phyloP scores from a whole-genome alignment of 2,888 invertebrate species.

The Heliconius ethilla region DNA sequence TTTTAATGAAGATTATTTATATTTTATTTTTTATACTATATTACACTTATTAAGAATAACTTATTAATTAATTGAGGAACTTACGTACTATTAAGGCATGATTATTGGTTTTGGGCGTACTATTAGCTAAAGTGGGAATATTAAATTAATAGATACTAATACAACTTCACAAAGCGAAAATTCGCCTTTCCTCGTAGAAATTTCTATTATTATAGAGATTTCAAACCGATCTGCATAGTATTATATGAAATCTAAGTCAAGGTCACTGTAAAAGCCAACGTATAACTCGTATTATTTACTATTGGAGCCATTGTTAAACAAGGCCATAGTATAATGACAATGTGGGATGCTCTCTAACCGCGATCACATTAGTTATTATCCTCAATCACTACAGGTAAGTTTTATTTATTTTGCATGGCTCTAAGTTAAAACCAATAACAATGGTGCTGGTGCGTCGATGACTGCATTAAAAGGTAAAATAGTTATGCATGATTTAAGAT shows the following conservation, averaged over 20 bases:
- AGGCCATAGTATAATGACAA: slow-evolving; percentile 67
- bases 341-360: slow-evolving; percentile 62
- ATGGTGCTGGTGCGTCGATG: slow-evolving; percentile 67
- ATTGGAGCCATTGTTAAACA: slow-evolving; percentile 61
- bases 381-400: slow-evolving; percentile 71
- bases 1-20: neutral
- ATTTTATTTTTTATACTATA: neutral
- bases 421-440: slow-evolving; percentile 57
- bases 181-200: neutral
- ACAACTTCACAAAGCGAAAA: neutral
- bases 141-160: neutral
- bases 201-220: neutral
- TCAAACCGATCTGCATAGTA: neutral
- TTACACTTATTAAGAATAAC: neutral
- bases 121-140: neutral
- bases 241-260: slow-evolving; percentile 53
- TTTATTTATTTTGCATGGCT: slow-evolving; percentile 62
- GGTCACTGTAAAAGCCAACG: slow-evolving; percentile 54
- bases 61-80: neutral
- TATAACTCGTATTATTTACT: slow-evolving; percentile 46
- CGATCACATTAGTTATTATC: slow-evolving; percentile 64
- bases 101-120: slow-evolving; percentile 16
- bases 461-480: slow-evolving; percentile 50
- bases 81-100: slow-evolving; percentile 18
- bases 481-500: slow-evolving; percentile 73